A percentile compares a stretch with the other conserved stretches of the same genome.
Evolutionary conservation across 2,888 invertebrate species (phyloP).

Genomic region (Caenorhabditis auriculariae): DNA sequence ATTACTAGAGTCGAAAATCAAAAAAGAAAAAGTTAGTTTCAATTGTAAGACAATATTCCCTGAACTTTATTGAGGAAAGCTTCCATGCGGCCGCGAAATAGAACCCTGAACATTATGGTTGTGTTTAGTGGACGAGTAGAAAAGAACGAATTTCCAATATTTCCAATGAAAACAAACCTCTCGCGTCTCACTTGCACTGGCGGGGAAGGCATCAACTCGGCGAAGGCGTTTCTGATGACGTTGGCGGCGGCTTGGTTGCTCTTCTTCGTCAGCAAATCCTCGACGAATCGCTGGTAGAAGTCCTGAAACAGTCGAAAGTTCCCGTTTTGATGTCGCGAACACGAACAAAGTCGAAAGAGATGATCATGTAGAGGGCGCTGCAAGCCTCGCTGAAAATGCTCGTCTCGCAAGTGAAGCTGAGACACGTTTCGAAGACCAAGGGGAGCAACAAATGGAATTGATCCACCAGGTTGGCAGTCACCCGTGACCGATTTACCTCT

Average conservation of each 20-base stretch:
- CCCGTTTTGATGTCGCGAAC: neutral
- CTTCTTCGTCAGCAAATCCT: conserved; percentile 26
- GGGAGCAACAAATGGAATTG: too few relatives aligned
- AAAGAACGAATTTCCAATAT: neutral
- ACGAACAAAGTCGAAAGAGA: conserved; percentile 64
- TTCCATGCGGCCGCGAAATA: conserved; percentile 54
- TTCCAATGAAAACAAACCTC: conserved; percentile 7
- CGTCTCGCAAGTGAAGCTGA: conserved; percentile 66
- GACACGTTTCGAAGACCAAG: conserved; percentile 65
- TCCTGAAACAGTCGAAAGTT: conserved; percentile 16
- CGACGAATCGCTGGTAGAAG: conserved; percentile 34
- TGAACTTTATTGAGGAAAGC: conserved; percentile 46
- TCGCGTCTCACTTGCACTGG: conserved; percentile 19
- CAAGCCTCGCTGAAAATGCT: conserved; percentile 65
- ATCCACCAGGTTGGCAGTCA: too few relatives aligned
- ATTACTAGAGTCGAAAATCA: too few relatives aligned
- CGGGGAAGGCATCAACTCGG: conserved; percentile 16
- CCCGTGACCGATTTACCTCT: too few relatives aligned
- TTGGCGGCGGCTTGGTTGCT: conserved; percentile 26
- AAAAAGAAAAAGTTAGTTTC: too few relatives aligned
- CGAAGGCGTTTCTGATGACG: conserved; percentile 25
- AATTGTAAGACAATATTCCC: conserved; percentile 44
- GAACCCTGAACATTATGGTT: conserved; percentile 17
- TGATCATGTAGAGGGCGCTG: conserved; percentile 64
- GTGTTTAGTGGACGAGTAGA: neutral